Conservation (phyloP, 1,140 invertebrate genomes). For the Teleogryllus occipitalis region DNA sequence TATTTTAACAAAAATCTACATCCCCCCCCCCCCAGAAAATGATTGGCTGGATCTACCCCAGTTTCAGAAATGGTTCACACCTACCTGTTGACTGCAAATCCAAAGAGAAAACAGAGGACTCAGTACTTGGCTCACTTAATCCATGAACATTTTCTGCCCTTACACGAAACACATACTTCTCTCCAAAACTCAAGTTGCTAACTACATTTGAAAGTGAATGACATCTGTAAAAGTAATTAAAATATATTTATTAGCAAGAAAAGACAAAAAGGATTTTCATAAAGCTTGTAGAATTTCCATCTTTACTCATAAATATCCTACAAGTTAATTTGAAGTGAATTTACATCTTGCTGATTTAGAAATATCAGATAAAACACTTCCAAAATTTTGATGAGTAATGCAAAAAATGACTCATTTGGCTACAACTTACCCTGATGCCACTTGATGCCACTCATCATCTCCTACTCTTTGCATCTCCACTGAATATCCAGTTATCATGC, state of each 20-base stretch:
- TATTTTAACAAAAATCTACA: no score
- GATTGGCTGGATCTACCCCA: no score
- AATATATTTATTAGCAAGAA: not conserved
- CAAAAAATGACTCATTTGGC: no score
- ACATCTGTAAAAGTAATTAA: constrained; percentile 35
- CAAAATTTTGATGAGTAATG: no score
- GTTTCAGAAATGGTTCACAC: not conserved
- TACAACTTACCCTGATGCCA: constrained; percentile 41
- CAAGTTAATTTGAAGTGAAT: not conserved
- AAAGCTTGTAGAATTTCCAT: no score
- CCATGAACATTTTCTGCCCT: constrained; percentile 72
- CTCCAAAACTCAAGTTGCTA: constrained; percentile 43
- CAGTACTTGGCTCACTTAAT: constrained; percentile 54
- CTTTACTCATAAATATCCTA: no score
- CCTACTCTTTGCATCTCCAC: constrained; percentile 60
- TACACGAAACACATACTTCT: constrained; percentile 62
- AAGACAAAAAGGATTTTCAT: no score
- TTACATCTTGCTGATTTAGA: not conserved
- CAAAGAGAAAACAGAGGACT: constrained; percentile 34
- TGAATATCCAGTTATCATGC: constrained; percentile 70
- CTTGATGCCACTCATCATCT: constrained; percentile 46
- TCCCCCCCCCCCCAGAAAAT: no score
- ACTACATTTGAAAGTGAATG: constrained; percentile 55
- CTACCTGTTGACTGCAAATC: not conserved
- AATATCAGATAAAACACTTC: not conserved